Evolutionary conservation across 2,113 vertebrate species (phyloP).

Genomic region (Pelvicachromis taeniatus): DNA sequence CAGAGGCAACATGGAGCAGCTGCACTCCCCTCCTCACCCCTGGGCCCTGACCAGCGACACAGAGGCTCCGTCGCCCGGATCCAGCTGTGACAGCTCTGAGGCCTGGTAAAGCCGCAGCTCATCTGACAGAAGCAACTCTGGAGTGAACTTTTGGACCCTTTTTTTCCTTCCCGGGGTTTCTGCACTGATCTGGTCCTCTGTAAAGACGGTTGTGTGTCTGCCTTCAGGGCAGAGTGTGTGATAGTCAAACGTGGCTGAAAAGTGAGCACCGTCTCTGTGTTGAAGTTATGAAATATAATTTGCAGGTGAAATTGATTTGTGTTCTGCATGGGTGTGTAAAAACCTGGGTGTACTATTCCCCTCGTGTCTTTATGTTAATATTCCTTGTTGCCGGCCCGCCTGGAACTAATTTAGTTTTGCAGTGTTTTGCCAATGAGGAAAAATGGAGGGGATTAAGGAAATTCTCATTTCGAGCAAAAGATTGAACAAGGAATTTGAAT

Average conservation of each 20-base stretch:
- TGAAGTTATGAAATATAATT: slow-evolving; percentile 29
- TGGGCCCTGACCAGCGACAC: slow-evolving; percentile 75
- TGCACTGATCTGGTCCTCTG: neutral
- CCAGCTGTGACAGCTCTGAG: slow-evolving; percentile 75
- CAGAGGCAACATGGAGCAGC: slow-evolving; percentile 73
- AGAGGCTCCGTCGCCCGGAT: slow-evolving; percentile 74
- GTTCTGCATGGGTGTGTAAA: slow-evolving; percentile 64
- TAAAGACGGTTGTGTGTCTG: neutral
- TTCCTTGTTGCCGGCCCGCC: slow-evolving; percentile 21
- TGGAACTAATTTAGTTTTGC: slow-evolving; percentile 48
- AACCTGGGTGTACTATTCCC: slow-evolving; percentile 41
- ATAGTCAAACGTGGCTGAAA: neutral
- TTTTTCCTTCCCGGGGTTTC: neutral
- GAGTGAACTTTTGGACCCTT: neutral
- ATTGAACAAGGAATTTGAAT: slow-evolving; percentile 46
- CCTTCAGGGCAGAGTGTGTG: slow-evolving; percentile 17
- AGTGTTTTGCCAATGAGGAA: slow-evolving; percentile 49
- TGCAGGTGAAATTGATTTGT: slow-evolving; percentile 36
- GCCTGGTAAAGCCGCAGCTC: slow-evolving; percentile 62
- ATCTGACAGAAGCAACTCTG: neutral
- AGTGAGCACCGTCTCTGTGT: neutral
- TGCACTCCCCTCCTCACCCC: slow-evolving; percentile 69
- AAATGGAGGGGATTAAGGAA: slow-evolving; percentile 57
- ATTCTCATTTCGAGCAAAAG: slow-evolving; percentile 53
- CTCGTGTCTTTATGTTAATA: slow-evolving; percentile 50